Conservation (phyloP, 1,140 invertebrate genomes). For the Bemisia tabaci region DNA sequence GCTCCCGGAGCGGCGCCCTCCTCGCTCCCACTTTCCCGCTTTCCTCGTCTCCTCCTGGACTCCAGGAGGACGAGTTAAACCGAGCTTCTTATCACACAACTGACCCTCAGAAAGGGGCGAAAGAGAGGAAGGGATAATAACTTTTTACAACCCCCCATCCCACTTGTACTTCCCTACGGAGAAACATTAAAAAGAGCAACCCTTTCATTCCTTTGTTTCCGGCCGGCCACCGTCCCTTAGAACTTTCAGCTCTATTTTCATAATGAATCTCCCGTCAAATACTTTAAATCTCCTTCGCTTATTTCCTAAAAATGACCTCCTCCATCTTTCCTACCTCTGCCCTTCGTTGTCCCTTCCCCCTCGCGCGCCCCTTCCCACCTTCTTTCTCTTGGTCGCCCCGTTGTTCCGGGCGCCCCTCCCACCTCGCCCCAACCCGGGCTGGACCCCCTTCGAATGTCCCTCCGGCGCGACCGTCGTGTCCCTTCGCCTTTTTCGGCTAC, state of each 20-base stretch:
- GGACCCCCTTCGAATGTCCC: too few species aligned
- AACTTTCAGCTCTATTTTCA: constrained; percentile 1
- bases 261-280: neutral
- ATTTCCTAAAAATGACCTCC: neutral
- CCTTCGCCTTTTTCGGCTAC: too few species aligned
- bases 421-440: too few species aligned
- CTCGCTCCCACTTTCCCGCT: constrained; percentile 10
- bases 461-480: too few species aligned
- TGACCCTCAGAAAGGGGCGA: constrained; percentile 6
- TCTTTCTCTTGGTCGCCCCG: constrained; percentile 11
- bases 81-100: constrained; percentile 10
- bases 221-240: neutral
- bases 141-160: neutral
- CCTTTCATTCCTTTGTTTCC: neutral
- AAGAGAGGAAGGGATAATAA: constrained; percentile 6
- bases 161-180: neutral
- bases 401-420: constrained; percentile 12
- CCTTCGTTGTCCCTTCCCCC: neutral
- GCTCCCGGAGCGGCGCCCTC: constrained; percentile 13
- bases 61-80: constrained; percentile 10
- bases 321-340: neutral
- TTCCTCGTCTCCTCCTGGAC: constrained; percentile 17
- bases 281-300: constrained; percentile 2
- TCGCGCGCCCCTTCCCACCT: constrained; percentile 13
- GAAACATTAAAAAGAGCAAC: neutral